Evolutionary conservation across 2,797 vertebrate genomes (phyloP).

Genomic region (Sebastes aleutianus): DNA sequence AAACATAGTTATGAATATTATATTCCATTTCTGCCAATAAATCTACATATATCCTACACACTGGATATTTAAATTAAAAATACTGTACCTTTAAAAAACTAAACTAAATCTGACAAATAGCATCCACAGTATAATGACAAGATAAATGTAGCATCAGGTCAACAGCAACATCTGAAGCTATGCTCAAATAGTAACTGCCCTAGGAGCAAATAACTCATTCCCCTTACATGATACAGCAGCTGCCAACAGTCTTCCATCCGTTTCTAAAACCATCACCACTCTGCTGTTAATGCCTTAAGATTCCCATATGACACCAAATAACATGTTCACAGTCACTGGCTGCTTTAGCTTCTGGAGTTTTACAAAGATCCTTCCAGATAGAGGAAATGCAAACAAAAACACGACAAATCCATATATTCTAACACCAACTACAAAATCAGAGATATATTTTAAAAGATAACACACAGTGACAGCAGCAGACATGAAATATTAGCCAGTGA

Average conservation of each 20-base stretch:
- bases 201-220: slow-evolving; percentile 19
- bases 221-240: slow-evolving; percentile 11
- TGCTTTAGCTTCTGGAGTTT: slow-evolving; percentile 13
- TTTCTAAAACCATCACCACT: slow-evolving; percentile 27
- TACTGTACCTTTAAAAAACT: neutral
- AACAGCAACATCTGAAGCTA: slow-evolving; percentile 34
- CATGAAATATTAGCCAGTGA: neutral
- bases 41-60: too few relatives aligned
- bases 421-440: neutral
- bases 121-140: neutral
- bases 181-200: slow-evolving; percentile 24
- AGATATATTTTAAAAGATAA: neutral
- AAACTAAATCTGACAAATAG: neutral
- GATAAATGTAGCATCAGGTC: slow-evolving; percentile 29
- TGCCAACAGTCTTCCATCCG: slow-evolving; percentile 38
- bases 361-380: neutral
- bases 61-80: neutral
- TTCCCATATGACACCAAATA: slow-evolving; percentile 33
- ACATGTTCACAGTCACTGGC: slow-evolving; percentile 12
- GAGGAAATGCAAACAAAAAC: neutral
- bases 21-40: neutral
- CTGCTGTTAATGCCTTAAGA: slow-evolving; percentile 23
- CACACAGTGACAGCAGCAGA: neutral
- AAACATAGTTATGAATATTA: neutral
- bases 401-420: neutral